Evolutionary conservation across 2,888 invertebrate genomes (phyloP).

Genomic region (Calameuta idolon): DNA sequence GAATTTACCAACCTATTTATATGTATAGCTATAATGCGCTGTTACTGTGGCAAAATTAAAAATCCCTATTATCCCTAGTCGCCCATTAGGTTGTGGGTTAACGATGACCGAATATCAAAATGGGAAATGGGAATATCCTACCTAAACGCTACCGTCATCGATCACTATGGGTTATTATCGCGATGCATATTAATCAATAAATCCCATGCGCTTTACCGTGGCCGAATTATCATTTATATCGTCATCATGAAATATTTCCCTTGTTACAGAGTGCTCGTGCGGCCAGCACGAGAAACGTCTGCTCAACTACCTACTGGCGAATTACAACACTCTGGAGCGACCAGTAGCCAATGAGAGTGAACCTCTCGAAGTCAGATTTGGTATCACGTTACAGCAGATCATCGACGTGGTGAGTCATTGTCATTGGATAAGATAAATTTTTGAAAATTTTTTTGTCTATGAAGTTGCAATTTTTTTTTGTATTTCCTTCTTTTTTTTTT

Average conservation of each 20-base stretch:
- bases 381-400: slow-evolving; percentile 91
- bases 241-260: slow-evolving; percentile 1
- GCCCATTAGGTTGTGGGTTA: not conserved
- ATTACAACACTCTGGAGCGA: slow-evolving; percentile 90
- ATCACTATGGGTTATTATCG: not conserved
- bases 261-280: slow-evolving; percentile 84
- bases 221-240: not conserved
- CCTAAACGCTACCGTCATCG: not conserved
- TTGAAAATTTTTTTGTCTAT: not conserved
- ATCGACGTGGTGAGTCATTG: slow-evolving; percentile 89
- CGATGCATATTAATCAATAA: not conserved
- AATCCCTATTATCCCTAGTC: not conserved
- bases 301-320: slow-evolving; percentile 83
- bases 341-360: slow-evolving; percentile 94
- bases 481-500: not conserved
- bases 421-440: slow-evolving; percentile 30
- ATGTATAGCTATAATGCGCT: not conserved
- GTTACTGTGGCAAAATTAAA: not conserved
- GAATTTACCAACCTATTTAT: not conserved
- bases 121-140: not conserved
- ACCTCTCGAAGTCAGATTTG: slow-evolving; percentile 90
- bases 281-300: slow-evolving; percentile 91
- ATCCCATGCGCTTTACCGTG: not conserved
- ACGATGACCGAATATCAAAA: not conserved
- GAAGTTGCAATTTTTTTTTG: slow-evolving; percentile 6